phyloP scores from a whole-genome alignment of 2,888 invertebrate species.

The Priocnemis perturbator region DNA sequence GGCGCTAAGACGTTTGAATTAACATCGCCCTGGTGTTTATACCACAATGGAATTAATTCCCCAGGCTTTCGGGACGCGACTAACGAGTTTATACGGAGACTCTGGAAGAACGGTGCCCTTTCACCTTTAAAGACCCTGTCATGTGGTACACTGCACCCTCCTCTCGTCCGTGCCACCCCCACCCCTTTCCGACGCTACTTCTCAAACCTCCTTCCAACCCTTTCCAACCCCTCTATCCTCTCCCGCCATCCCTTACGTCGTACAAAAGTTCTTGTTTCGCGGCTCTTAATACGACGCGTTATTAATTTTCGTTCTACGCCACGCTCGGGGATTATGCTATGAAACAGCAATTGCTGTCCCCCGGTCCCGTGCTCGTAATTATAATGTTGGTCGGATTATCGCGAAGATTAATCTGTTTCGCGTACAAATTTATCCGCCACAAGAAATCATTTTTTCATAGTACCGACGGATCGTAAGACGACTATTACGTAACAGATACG shows the following conservation, averaged over 20 bases:
- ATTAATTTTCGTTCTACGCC: too few relatives aligned
- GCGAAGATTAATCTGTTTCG: too few relatives aligned
- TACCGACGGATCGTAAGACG: too few relatives aligned
- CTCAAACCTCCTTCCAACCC: not conserved
- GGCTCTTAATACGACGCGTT: too few relatives aligned
- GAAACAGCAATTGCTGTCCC: too few relatives aligned
- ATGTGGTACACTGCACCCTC: constrained; percentile 11
- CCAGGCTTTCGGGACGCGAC: constrained; percentile 48
- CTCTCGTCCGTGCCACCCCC: not conserved
- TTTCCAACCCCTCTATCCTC: not conserved
- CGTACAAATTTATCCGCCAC: too few relatives aligned
- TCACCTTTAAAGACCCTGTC: constrained; percentile 30
- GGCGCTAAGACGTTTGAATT: constrained; percentile 51
- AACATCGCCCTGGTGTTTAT: constrained; percentile 47
- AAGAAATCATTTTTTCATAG: too few relatives aligned
- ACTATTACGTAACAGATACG: too few relatives aligned
- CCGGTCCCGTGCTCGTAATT: too few relatives aligned
- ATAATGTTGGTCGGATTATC: too few relatives aligned
- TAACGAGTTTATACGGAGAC: constrained; percentile 54
- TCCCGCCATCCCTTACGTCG: not conserved
- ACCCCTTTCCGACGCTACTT: not conserved
- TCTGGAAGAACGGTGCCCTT: constrained; percentile 33
- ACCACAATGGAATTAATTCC: constrained; percentile 63
- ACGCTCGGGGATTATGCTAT: too few relatives aligned
- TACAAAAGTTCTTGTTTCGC: too few relatives aligned